Base-by-base conservation (phyloP, 2,888 invertebrate genomes). In the Iselma pallidipennis region DNA sequence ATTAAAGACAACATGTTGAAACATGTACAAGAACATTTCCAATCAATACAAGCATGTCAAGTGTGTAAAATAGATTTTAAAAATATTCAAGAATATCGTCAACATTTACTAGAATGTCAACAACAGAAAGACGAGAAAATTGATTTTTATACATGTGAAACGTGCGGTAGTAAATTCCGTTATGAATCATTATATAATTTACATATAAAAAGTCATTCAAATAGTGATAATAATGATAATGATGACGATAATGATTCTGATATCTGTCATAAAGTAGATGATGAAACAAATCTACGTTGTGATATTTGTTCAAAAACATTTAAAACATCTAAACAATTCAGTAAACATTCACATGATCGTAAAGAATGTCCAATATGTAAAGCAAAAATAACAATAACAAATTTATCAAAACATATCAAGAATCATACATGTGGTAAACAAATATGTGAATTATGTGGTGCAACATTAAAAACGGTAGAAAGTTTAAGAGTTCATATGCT, bases 331-430 rank as follows among this genome's bases (percentile, higher is more conserved):
- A 49, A 9, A 58, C 65, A 25, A 26, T 53, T 7, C 78, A 77
- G 57, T n/a, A 71, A n/a, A 2, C 16, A 37, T 6, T 37, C 67
- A 54, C 78, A 78, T 49, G 71, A 72, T 37, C 68, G 71, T 50
- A 75, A 73, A 59, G 67, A 67, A 58, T 78, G 78, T 51, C 71
- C 73, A 10, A 63, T n/a, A n/a, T n/a, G n/a, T n/a, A n/a, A n/a
- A n/a, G n/a, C n/a, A n/a, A n/a, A n/a, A n/a, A n/a, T n/a, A n/a
- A n/a, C n/a, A n/a, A n/a, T n/a, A n/a, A n/a, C n/a, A n/a, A n/a
- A n/a, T n/a, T n/a, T n/a, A n/a, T n/a, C n/a, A n/a, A n/a, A n/a
- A n/a, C n/a, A n/a, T n/a, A n/a, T n/a, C n/a, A n/a, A n/a, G n/a
- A n/a, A n/a, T n/a, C n/a, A n/a, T n/a, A n/a, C n/a, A n/a, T n/a